Evolutionary conservation across 1,140 invertebrate genomes (phyloP).

Genomic region (Apolygus lucorum): DNA sequence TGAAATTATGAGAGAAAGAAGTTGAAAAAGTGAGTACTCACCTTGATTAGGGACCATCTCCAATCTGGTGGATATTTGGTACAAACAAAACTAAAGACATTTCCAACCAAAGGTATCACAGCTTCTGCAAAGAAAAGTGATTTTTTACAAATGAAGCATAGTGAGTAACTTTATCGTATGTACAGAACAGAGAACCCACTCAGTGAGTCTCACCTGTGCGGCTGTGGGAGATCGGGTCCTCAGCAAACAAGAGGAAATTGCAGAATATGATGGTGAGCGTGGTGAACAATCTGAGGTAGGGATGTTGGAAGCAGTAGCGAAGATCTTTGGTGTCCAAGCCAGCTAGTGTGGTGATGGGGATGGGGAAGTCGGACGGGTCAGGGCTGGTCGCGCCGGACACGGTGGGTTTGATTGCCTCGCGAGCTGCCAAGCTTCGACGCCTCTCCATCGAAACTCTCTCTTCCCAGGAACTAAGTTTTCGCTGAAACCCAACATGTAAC

Average conservation of each 20-base stretch:
- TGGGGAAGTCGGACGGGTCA: constrained; percentile 23
- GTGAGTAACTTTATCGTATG: too few relatives aligned
- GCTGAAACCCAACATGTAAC: constrained; percentile 14
- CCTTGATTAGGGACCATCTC: constrained; percentile 45
- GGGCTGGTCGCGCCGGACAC: constrained; percentile 16
- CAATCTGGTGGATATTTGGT: constrained; percentile 45
- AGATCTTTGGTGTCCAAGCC: constrained; percentile 42
- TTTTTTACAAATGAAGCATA: too few relatives aligned
- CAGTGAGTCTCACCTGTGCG: constrained; percentile 34
- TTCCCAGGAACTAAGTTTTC: constrained; percentile 33
- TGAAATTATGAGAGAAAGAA: too few relatives aligned
- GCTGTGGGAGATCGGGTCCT: constrained; percentile 51
- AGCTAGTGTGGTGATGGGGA: constrained; percentile 34
- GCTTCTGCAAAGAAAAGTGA: constrained; percentile 39
- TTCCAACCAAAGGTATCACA: constrained; percentile 46
- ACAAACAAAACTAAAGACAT: constrained; percentile 47
- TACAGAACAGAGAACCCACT: too few relatives aligned
- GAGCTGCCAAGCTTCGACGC: constrained; percentile 28
- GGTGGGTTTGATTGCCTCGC: constrained; percentile 19
- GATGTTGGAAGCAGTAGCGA: constrained; percentile 49
- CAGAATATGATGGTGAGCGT: constrained; percentile 49
- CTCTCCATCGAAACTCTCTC: constrained; percentile 32
- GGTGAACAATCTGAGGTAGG: constrained; percentile 45
- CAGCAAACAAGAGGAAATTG: constrained; percentile 50
- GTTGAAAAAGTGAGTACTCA: too few relatives aligned